Base-by-base conservation (phyloP, 2,888 invertebrate genomes). In the Strigamia transsilvanica region DNA sequence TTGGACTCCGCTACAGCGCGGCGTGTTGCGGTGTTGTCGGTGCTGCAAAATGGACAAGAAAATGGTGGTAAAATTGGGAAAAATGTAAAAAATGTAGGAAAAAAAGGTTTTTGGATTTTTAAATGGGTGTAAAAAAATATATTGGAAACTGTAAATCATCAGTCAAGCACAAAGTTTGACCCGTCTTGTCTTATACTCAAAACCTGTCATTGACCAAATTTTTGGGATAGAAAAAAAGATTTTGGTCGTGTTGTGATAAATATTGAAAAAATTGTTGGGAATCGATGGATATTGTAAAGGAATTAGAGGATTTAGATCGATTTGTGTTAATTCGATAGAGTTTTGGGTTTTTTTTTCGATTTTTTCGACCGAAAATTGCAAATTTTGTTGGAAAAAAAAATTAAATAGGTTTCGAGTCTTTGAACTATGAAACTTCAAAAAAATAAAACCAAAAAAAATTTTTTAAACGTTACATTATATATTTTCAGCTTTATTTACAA, bases 151-250 rank as follows among this genome's bases (percentile, higher is more conserved):
- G 73, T 73, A 73, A 73, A 73, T 73, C 73, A 73, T 73, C 73
- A 73, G 73, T 73, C 73, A 73, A 73, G 73, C 73, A 73, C 73
- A 73, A 73, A 23, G 73, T 73, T 73, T 73, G 73, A 73, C 73
- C 73, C 73, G 73, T 27, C 32, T 73, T 73, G 32, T 6, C 12
- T 13, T 27, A 73, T 73, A 73, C 73, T 32, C 73, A 73, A 27
- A 27, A 27, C 73, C 73, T 73, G 73, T 73, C 73, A 73, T 73
- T 73, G 73, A 73, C 73, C 73, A 73, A 73, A 73, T 73, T 73
- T 73, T 73, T 73, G 12, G 73, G 73, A 7, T 32, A 6, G 32
- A 73, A 73, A 73, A 73, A 73, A 73, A 32, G 7, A 15, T 32
- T 27, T 32, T 32, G 2, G 38, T 6, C 6, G 2, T 32, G 56